Base-by-base conservation (phyloP, 2,888 invertebrate species). In the Eudiplozoon nipponicum region DNA sequence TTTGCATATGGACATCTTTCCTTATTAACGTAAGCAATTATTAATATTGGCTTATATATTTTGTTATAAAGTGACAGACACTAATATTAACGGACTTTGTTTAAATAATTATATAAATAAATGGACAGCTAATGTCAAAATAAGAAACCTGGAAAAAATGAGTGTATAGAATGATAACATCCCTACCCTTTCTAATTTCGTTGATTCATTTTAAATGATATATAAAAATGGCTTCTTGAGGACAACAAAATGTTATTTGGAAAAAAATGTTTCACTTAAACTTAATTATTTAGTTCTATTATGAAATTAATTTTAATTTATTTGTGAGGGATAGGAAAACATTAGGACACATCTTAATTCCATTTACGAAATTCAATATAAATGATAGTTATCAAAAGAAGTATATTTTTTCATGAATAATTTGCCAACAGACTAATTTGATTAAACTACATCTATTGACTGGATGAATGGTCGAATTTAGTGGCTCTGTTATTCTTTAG, bases 251-350 rank as follows among this genome's bases (percentile, higher is more conserved):
- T 23, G 5, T 23, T 9, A 11, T 23, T 23, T 23, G 5, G 23
- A 23, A 23, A 23, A 23, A 23, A 23, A 23, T 9, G 5, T 23
- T 23, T 23, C 11, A 23, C 5, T 23, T 23, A 11, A 35, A 35
- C 9, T 18, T 34, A 40, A 5, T 20, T 22, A 41, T 19, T 40
- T 22, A 15, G 3, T 39, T 19, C 2, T 2, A 11, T 23, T 9
- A 21, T 34, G 34, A 2, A 3, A n/a, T 15, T 3, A n/a, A 2
- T 15, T 15, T 15, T 3, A 3, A 18, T 34, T 9, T 34, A 9
- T 13, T 3, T 15, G 18, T 34, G n/a, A 5, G 7, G 5, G 11
- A 23, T 5, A 5, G 5, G 11, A 23, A 11, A 23, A 23, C 7
- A 23, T 9, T 23, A 23, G 5, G 11, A 5, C 11, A 23, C 5